These are phyloP conservation scores for Magallana nippona DNA, from an alignment of 2,888 invertebrate genomes.

Conservation along the genomic window DNA sequence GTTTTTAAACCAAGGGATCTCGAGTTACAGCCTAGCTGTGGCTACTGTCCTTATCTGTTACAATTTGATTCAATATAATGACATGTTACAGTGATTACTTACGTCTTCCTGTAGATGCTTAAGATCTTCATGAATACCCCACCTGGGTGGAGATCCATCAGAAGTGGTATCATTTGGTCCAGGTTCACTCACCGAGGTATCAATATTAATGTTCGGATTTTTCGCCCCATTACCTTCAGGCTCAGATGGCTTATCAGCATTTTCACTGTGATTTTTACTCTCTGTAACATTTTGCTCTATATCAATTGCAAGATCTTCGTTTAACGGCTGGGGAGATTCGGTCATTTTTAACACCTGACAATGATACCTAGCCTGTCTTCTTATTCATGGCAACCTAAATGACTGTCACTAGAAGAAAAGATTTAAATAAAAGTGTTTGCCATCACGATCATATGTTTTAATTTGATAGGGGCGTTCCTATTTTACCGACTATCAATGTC, in stretches of 20 bases:
- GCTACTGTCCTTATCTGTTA: too few species aligned
- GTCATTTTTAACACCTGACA: background rate
- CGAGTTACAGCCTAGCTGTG: too few species aligned
- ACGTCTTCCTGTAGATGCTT: conserved; percentile 17
- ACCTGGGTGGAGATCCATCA: background rate
- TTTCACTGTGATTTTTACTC: background rate
- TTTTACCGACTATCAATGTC: conserved; percentile 2
- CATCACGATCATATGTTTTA: too few species aligned
- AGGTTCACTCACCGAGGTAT: background rate
- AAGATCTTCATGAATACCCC: conserved; percentile 19
- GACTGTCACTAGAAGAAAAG: too few species aligned
- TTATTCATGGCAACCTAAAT: too few species aligned
- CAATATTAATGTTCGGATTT: background rate
- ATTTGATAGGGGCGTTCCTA: conserved; percentile 7
- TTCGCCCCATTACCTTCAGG: background rate
- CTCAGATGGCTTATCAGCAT: background rate
- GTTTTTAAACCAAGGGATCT: too few species aligned
- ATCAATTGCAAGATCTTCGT: background rate
- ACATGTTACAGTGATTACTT: background rate
- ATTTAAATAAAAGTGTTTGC: too few species aligned
- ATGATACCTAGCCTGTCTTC: too few species aligned
- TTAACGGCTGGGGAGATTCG: background rate
- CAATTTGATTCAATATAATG: too few species aligned
- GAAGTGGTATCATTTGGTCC: background rate
- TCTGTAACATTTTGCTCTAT: background rate